These are phyloP conservation scores for Clistopyga incitator DNA, from an alignment of 2,888 invertebrate species.

Conservation along the genomic window DNA sequence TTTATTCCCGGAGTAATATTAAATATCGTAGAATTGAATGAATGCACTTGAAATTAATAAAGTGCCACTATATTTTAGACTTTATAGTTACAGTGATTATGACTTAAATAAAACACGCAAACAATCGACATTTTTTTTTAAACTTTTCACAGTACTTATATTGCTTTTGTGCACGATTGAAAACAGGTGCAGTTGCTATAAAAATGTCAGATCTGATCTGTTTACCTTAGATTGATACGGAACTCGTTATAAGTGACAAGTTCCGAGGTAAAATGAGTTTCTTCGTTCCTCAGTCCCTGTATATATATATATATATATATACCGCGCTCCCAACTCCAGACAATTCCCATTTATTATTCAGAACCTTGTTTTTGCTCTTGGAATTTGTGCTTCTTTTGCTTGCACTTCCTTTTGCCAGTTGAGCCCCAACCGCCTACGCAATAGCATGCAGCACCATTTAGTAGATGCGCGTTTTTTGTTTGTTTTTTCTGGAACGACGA, in stretches of 20 bases:
- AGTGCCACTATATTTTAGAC: too few relatives aligned
- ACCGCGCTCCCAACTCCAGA: background rate
- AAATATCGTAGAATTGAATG: too few relatives aligned
- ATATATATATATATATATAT: background rate
- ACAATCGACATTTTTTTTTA: too few relatives aligned
- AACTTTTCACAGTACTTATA: too few relatives aligned
- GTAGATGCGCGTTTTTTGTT: too few relatives aligned
- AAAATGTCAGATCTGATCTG: too few relatives aligned
- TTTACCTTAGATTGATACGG: background rate
- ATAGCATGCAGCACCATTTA: constrained; percentile 1
- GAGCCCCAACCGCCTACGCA: constrained; percentile 31
- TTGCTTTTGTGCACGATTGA: too few relatives aligned
- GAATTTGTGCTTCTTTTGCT: constrained; percentile 25
- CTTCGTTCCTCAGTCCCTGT: background rate
- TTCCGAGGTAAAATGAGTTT: background rate
- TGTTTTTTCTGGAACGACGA: constrained; percentile 19
- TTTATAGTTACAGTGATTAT: too few relatives aligned
- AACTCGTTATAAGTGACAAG: background rate
- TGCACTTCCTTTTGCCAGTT: background rate
- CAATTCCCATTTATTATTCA: constrained; percentile 54
- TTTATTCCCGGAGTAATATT: too few relatives aligned
- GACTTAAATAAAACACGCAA: too few relatives aligned
- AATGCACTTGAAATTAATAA: too few relatives aligned
- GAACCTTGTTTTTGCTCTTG: constrained; percentile 13
- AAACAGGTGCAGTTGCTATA: too few relatives aligned